Base-by-base conservation (phyloP, 2,797 vertebrate species). In the Pampus argenteus region DNA sequence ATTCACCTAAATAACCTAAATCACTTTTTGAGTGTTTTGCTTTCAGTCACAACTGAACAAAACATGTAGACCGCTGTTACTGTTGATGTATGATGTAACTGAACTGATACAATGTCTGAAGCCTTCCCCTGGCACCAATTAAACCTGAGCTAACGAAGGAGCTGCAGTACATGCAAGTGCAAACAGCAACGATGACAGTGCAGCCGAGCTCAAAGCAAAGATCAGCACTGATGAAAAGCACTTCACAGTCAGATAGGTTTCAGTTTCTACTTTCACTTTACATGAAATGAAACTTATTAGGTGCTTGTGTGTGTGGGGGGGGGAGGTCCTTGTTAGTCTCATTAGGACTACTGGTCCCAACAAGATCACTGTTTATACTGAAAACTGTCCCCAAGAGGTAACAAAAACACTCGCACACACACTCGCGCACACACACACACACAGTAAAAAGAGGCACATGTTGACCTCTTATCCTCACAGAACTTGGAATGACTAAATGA, bases 241-340 rank as follows among this genome's bases (percentile, higher is more conserved):
- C 1, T 40, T 40, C n/a, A n/a, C n/a, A n/a, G n/a, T n/a, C 17
- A n/a, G 52, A 26, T 71, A 74, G 22, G 66, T 86, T 81, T 85
- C 67, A 50, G 25, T 78, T 81, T 58, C 25, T n/a, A 58, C 57
- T 85, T 83, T 88, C 82, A 59, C 49, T 91, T 89, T 38, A 2
- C 18, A 26, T 29, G 20, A 87, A 90, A 86, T 7, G 79, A 89
- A 88, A 90, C 78, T 81, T 28, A 50, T 31, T 45, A 25, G 20
- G 29, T 26, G 57, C 28, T 6, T 18, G 20, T 57, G 34, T 29
- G 25, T 58, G 44, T 10, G n/a, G n/a, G n/a, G n/a, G n/a, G n/a
- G n/a, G n/a, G n/a, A n/a, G n/a, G n/a, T n/a, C n/a, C n/a, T n/a
- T n/a, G n/a, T n/a, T n/a, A n/a, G n/a, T n/a, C n/a, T n/a, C n/a